Evolutionary conservation across 2,888 invertebrate species (phyloP), one percentile per base, ranked within the genome.

Genomic region (Drosophila conformis): DNA sequence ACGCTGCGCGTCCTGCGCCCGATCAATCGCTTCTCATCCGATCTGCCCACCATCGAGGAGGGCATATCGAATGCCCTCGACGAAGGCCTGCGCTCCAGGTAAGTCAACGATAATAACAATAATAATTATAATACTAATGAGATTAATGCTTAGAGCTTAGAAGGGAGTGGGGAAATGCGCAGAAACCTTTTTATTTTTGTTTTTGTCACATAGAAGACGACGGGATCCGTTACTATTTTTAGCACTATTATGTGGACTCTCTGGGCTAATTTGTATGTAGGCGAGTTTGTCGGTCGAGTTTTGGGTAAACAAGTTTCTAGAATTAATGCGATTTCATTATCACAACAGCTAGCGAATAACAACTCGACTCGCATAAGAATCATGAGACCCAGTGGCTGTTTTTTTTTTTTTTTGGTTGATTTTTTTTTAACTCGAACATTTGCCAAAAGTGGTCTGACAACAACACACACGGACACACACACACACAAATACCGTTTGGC

Each of bases 11-110:
- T 96, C 76, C 93, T 96, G 64, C 95, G 96, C 48, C 96, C 96
- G 25, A 96, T 96, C 51, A 96, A 96, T 91, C 95, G 95, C 68
- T 94, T 96, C 68, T 95, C 95, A 33, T 95, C 96, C 1, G 94
- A 95, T 74, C 93, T 96, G 90, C 96, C 96, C 42, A 96, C 96
- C 83, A 96, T 96, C 82, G 95, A 96, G 86, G 96, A 96, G 91
- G 95, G 96, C 78, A 92, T 92, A 78, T 86, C 91, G 75, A 92
- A 91, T 82, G 89, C 89, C 67, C 90, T 92, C 73, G 93, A 92
- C 80, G 92, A 92, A 73, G 92, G 92, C 78, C 91, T 91, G 80
- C 92, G 93, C 86, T 91, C 91, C 77, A 92, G 93, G 93, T 93
- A 57, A 87, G 91, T 82, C 21, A 18, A 31, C 35, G 5, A 29